Percentiles rank a stretch among this genome's conserved stretches.
These are phyloP conservation scores for Flexamia atlantica DNA, from an alignment of 2,888 invertebrate species.

Conservation along the genomic window DNA sequence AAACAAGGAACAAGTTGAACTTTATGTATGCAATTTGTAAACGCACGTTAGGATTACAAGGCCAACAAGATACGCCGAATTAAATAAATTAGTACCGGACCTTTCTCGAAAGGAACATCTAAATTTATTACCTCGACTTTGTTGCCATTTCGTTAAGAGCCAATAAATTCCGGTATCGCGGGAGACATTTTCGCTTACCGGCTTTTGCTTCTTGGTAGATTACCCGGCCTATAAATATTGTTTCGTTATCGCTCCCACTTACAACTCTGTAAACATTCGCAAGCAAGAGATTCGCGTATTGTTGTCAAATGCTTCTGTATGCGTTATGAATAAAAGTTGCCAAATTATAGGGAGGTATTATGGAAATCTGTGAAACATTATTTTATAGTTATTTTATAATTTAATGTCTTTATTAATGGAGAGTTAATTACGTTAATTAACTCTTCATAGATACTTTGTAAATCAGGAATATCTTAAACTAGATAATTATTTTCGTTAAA, in stretches of 20 bases:
- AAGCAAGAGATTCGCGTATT: not conserved
- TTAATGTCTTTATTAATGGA: too few relatives aligned
- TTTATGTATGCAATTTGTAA: not conserved
- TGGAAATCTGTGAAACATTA: too few relatives aligned
- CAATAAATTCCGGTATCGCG: constrained; percentile 34
- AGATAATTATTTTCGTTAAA: too few relatives aligned
- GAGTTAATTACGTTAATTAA: too few relatives aligned
- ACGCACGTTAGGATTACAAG: not conserved
- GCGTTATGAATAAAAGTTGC: too few relatives aligned
- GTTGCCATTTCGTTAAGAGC: constrained; percentile 10
- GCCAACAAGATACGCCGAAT: not conserved
- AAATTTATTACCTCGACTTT: constrained; percentile 5
- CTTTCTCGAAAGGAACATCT: not conserved
- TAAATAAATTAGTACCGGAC: not conserved
- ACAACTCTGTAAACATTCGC: not conserved
- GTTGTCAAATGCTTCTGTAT: not conserved
- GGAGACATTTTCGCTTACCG: not conserved
- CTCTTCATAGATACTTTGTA: too few relatives aligned
- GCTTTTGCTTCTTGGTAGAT: not conserved
- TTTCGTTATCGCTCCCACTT: not conserved
- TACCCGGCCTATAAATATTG: not conserved
- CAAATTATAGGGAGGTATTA: too few relatives aligned
- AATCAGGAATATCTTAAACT: too few relatives aligned
- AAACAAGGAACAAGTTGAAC: too few relatives aligned
- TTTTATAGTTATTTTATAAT: too few relatives aligned